Conservation (phyloP, 2,113 vertebrate genomes). For the Ctenomys sociabilis region DNA sequence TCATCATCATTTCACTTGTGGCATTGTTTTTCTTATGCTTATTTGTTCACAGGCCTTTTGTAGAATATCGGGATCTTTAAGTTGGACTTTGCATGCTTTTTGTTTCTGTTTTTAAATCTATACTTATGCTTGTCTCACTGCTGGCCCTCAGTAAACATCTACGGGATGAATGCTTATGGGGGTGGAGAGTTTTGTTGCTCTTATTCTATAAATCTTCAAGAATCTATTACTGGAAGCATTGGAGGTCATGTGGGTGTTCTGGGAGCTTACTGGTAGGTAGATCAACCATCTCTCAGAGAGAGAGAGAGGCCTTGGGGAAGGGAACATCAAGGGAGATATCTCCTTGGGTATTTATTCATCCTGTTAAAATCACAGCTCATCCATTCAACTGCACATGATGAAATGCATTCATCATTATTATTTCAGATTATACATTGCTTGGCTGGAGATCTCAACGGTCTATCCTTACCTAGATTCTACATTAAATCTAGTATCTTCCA, state of each 20-base stretch:
- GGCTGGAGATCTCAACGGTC: not conserved
- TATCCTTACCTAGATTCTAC: not conserved
- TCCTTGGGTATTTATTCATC: not conserved
- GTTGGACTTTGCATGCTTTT: not conserved
- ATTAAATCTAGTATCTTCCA: slow-evolving; percentile 26
- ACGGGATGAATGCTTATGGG: not conserved
- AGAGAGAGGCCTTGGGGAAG: not conserved
- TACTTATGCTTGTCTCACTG: not conserved
- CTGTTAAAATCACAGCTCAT: not conserved
- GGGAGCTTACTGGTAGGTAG: not conserved
- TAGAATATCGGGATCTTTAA: not conserved
- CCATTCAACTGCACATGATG: not conserved
- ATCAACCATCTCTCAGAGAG: not conserved
- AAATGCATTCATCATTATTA: slow-evolving; percentile 42
- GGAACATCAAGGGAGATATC: not conserved
- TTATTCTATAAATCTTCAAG: not conserved
- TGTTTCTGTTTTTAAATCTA: not conserved
- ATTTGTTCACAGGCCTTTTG: not conserved
- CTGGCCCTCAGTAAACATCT: not conserved
- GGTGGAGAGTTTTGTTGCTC: not conserved
- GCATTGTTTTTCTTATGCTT: not conserved
- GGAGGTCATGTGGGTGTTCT: not conserved
- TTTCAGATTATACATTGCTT: not conserved
- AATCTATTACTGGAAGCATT: not conserved
- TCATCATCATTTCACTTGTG: not conserved